These are phyloP conservation scores for Tipula confusa DNA, from an alignment of 2,888 invertebrate genomes.

Conservation along the genomic window DNA sequence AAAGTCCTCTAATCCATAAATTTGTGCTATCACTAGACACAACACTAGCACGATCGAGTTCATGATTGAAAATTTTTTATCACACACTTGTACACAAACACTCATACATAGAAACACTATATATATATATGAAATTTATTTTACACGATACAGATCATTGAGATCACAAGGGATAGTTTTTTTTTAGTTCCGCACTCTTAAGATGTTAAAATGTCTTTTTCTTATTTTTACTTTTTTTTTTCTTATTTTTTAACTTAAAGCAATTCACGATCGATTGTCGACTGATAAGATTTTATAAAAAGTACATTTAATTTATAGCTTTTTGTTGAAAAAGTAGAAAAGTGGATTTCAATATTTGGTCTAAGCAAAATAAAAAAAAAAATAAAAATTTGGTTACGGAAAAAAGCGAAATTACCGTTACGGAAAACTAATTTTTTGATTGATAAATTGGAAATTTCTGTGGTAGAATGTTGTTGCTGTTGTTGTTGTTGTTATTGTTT, in stretches of 20 bases:
- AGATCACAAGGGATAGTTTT: neutral
- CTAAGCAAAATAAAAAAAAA: neutral
- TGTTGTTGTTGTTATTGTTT: neutral
- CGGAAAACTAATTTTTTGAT: conserved; percentile 25
- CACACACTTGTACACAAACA: neutral
- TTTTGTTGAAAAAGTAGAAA: neutral
- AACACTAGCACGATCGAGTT: neutral
- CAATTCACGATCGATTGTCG: neutral
- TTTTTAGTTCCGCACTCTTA: neutral
- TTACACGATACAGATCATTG: neutral
- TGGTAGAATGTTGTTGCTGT: neutral
- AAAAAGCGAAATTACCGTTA: conserved; percentile 12
- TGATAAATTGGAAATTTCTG: conserved; percentile 15
- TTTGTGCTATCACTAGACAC: neutral
- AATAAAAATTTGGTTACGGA: neutral
- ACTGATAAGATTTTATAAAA: neutral
- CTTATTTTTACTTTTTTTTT: neutral
- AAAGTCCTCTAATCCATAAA: neutral
- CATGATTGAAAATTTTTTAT: neutral
- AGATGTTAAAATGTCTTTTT: too few species aligned
- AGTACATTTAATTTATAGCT: conserved; percentile 20
- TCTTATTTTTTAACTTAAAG: neutral
- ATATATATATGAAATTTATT: neutral
- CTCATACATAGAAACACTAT: neutral
- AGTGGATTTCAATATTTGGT: neutral